Percentiles rank a stretch among this genome's conserved stretches.
Evolutionary conservation across 2,113 vertebrate genomes (phyloP).

Genomic region (Zosterops hypoxanthus): DNA sequence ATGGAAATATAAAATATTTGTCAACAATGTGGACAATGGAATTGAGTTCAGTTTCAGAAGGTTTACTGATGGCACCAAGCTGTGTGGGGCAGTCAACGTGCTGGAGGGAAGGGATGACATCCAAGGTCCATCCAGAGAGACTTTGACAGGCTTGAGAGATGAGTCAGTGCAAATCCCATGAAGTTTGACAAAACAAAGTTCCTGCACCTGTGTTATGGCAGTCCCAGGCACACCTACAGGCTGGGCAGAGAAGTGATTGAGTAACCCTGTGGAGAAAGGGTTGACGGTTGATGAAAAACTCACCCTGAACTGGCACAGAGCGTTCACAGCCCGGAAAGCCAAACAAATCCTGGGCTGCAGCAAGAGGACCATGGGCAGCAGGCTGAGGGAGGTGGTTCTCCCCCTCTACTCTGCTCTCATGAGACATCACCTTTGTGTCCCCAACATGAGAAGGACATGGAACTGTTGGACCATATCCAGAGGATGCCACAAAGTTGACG

Average conservation of each 20-base stretch:
- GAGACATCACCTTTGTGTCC: not conserved
- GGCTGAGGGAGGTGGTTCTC: not conserved
- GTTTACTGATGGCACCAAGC: not conserved
- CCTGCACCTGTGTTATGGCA: rapidly evolving
- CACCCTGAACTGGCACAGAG: rapidly evolving
- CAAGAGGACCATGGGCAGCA: not conserved
- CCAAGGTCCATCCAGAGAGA: not conserved
- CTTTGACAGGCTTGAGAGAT: not conserved
- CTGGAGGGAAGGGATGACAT: not conserved
- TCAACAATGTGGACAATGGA: not conserved
- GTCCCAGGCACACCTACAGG: not conserved
- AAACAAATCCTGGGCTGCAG: not conserved
- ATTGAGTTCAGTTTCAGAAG: not conserved
- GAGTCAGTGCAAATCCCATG: not conserved
- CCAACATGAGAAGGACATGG: not conserved
- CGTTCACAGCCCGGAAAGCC: rapidly evolving
- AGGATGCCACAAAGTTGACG: rapidly evolving
- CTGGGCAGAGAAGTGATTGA: not conserved
- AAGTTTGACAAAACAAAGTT: not conserved
- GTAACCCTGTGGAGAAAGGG: not conserved
- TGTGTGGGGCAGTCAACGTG: not conserved
- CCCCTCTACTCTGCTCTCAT: not conserved
- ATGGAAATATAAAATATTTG: not conserved
- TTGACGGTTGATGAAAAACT: not conserved
- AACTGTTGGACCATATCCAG: not conserved